These are phyloP conservation scores for Chironomus tentans DNA, from an alignment of 2,888 invertebrate genomes.

Conservation along the genomic window DNA sequence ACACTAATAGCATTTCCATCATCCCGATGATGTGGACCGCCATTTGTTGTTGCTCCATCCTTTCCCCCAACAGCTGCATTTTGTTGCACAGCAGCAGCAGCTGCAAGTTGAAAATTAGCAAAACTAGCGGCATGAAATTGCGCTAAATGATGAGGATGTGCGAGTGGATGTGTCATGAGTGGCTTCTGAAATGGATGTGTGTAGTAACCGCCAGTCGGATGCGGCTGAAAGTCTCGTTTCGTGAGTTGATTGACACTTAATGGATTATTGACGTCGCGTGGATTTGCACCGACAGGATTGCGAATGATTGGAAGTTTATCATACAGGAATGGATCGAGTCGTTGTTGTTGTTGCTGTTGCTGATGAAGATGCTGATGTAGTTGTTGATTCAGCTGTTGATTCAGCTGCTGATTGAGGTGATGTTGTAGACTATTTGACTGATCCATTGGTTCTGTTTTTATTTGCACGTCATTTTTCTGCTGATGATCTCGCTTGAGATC, in stretches of 20 bases:
- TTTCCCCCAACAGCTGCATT: constrained; percentile 27
- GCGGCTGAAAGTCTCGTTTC: constrained; percentile 44
- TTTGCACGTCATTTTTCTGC: constrained; percentile 1
- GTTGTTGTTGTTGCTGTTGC: constrained; percentile 43
- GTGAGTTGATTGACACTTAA: constrained; percentile 84
- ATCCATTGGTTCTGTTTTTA: constrained; percentile 22
- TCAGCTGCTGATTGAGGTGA: constrained; percentile 38
- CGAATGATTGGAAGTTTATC: constrained; percentile 40
- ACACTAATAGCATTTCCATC: constrained; percentile 39
- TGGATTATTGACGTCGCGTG: constrained; percentile 86
- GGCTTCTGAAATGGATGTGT: constrained; percentile 5
- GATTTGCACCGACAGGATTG: constrained; percentile 83
- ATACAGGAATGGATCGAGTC: constrained; percentile 34
- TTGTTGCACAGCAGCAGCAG: constrained; percentile 28
- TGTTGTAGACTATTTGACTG: background rate
- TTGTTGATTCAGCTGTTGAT: constrained; percentile 39
- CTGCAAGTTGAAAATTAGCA: constrained; percentile 26
- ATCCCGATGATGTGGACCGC: constrained; percentile 31
- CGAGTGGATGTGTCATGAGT: constrained; percentile 31
- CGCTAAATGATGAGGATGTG: constrained; percentile 30
- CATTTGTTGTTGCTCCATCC: background rate
- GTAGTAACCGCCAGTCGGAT: background rate
- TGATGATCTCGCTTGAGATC: background rate
- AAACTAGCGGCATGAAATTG: constrained; percentile 14
- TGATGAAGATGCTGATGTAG: constrained; percentile 41